Evolutionary conservation across 2,888 invertebrate genomes (phyloP).

Genomic region (Calameuta idolon): DNA sequence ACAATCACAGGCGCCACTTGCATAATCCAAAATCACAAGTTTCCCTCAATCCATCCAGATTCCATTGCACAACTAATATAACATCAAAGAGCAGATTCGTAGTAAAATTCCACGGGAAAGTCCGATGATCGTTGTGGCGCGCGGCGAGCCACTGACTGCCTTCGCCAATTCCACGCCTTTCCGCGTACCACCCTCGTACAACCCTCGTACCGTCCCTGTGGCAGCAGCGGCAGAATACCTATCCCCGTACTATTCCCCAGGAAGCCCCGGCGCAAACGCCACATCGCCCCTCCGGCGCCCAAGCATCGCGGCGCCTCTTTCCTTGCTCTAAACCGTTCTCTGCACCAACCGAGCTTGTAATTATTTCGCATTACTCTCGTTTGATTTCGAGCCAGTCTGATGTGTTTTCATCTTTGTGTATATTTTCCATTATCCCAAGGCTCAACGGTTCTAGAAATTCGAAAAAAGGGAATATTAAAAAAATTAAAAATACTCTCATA

Average conservation of each 20-base stretch:
- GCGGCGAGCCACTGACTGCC: constrained; percentile 64
- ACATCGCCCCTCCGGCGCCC: constrained; percentile 8
- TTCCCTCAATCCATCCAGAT: no score
- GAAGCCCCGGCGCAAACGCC: constrained; percentile 62
- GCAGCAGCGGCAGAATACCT: constrained; percentile 7
- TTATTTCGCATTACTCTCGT: constrained; percentile 28
- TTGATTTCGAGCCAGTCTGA: neutral
- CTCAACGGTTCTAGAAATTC: neutral
- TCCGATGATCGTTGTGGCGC: constrained; percentile 58
- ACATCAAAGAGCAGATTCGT: constrained; percentile 7
- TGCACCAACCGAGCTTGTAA: constrained; percentile 38
- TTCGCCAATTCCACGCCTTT: constrained; percentile 57
- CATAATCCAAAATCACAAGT: no score
- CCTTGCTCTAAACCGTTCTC: constrained; percentile 34
- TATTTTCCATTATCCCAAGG: neutral
- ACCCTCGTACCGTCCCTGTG: constrained; percentile 39
- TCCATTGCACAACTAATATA: no score
- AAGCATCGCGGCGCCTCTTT: neutral
- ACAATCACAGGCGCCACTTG: no score
- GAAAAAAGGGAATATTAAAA: neutral
- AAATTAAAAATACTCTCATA: neutral
- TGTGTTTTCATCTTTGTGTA: neutral
- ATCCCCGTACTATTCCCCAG: constrained; percentile 44
- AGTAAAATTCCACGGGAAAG: constrained; percentile 23
- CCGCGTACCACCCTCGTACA: constrained; percentile 35